Evolutionary conservation across 2,797 vertebrate species (phyloP), one percentile per base, ranked within the genome.

Genomic region (Cetoscarus ocellatus): DNA sequence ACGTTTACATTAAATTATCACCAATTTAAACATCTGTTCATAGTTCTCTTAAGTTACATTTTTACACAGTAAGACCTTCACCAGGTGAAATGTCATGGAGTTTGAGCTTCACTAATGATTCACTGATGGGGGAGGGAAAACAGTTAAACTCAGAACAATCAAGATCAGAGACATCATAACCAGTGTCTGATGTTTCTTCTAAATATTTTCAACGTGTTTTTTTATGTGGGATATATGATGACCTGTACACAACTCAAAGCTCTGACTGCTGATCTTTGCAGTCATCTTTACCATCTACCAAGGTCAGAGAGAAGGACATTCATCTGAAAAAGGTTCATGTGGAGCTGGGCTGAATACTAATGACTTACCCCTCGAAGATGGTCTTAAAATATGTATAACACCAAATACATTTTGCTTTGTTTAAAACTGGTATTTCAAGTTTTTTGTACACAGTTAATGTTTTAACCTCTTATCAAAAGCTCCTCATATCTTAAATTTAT

Each of bases 101-200:
- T 34, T 69, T 75, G 18, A 67, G 6, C 54, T 69, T 68, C 7
- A 51, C 10, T 18, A 73, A 85, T 79, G 45, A 62, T 4, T 83
- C 55, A 87, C 76, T 60, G 17, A 14, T 0, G 36, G 56, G 38
- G 70, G 49, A 17, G 10, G 50, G 50, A 10, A 50, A 0, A 45
- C 34, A n/a, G 39, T n/a, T 13, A 60, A 0, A 0, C 8, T 8
- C n/a, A 18, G 1, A 45, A 11, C 52, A 39, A 57, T 59, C 7
- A 0, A 11, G 1, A 0, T 0, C 0, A 0, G 9, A 54, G 2
- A 14, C 34, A 19, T 0, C 34, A 48, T 38, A 0, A n/a, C 48
- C 0, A 1, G 44, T 17, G n/a, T 7, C 3, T 48, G 52, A 45
- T 7, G 5, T 47, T 9, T 35, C 14, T 3, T 27, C 27, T 27